Evolutionary conservation across 2,888 invertebrate genomes (phyloP).

Genomic region (Keiferia lycopersicella): DNA sequence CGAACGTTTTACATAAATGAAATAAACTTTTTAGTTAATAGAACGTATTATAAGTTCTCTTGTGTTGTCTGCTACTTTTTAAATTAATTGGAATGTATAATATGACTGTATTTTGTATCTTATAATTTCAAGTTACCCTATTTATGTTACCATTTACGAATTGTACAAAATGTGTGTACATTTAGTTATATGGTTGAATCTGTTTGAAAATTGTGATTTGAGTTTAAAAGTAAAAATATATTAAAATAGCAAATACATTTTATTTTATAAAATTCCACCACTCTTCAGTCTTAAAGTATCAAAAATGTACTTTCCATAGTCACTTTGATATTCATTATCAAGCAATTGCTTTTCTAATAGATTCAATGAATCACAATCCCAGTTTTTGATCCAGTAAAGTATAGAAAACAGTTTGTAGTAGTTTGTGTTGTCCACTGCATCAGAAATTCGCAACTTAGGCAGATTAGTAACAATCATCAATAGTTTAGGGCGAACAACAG

Average conservation of each 20-base stretch:
- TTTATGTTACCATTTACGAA: conserved; percentile 44
- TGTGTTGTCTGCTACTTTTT: conserved; percentile 5
- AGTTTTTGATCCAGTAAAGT: conserved; percentile 75
- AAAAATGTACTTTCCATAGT: conserved; percentile 65
- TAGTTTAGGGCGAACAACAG: conserved; percentile 66
- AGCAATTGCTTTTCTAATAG: conserved; percentile 65
- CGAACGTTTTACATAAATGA: background rate
- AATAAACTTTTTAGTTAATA: background rate
- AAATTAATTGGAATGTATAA: conserved; percentile 12
- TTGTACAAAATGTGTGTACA: conserved; percentile 37
- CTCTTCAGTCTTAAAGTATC: conserved; percentile 64
- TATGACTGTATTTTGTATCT: conserved; percentile 39
- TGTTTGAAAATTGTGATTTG: conserved; percentile 37
- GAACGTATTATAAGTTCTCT: background rate
- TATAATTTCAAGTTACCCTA: conserved; percentile 51
- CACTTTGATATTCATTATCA: conserved; percentile 54
- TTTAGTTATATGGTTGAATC: conserved; percentile 39
- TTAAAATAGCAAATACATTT: conserved; percentile 24
- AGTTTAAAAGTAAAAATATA: conserved; percentile 35
- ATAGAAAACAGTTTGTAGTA: conserved; percentile 79
- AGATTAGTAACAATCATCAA: conserved; percentile 70
- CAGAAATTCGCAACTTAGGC: conserved; percentile 60
- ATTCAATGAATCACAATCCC: conserved; percentile 68
- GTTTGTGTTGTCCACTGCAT: conserved; percentile 60
- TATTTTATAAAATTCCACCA: conserved; percentile 44